Evolutionary conservation across 2,888 invertebrate species (phyloP).

Genomic region (Macroteleia sp.): DNA sequence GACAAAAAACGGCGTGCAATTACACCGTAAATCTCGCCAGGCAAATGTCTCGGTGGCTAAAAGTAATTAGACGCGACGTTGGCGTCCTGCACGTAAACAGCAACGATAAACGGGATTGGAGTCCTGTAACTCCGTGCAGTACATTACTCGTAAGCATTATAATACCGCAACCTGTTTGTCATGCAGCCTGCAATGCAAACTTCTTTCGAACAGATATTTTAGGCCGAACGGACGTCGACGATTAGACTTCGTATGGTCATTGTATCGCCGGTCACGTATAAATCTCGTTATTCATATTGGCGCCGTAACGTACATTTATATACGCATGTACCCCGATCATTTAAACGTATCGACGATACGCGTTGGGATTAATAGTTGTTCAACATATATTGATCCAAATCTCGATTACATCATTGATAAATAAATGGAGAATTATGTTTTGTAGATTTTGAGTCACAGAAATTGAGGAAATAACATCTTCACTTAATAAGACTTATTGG

Average conservation of each 20-base stretch:
- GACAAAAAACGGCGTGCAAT: conserved; percentile 29
- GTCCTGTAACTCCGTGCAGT: conserved; percentile 38
- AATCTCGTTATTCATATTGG: conserved; percentile 56
- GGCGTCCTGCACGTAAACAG: conserved; percentile 20
- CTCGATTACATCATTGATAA: no score
- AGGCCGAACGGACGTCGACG: conserved; percentile 51
- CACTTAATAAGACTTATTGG: no score
- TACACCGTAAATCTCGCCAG: conserved; percentile 37
- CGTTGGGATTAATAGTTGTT: conserved; percentile 25
- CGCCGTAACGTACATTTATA: conserved; percentile 49
- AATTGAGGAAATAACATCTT: no score
- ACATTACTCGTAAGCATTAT: conserved; percentile 38
- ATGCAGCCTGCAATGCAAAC: conserved; percentile 50
- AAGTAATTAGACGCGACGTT: conserved; percentile 44
- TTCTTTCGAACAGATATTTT: conserved; percentile 62
- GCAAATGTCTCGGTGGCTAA: conserved; percentile 29
- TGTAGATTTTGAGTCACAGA: no score
- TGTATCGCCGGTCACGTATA: conserved; percentile 52
- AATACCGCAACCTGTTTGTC: conserved; percentile 50
- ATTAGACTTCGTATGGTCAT: conserved; percentile 49
- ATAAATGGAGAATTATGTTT: no score
- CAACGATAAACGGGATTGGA: conserved; percentile 36
- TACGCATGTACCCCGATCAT: conserved; percentile 31
- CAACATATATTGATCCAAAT: no score
- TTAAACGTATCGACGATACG: conserved; percentile 47